Evolutionary conservation across 2,888 invertebrate species (phyloP), one percentile per base, ranked within the genome.

Genomic region (Odontomyia ornata): DNA sequence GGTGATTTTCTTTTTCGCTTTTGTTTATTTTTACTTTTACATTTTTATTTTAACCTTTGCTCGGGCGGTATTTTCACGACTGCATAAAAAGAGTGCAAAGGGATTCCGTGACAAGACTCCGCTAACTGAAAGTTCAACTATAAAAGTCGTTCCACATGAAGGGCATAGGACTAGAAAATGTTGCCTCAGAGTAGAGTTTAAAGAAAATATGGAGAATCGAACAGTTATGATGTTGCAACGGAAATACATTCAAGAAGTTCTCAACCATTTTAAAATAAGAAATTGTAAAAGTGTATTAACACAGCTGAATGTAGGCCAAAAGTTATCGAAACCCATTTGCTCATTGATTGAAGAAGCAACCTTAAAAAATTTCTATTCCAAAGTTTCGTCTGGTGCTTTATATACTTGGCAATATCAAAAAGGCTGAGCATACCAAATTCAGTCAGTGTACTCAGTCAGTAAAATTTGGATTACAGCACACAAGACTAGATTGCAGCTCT

Each of bases 361-460:
- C 2, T 18, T 9, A 18, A 28, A 65, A 65, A 65, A 13, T 9
- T 65, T 2, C 71, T 23, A 25, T 71, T 13, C n/a, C 71, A 46
- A 15, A 27, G 36, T 60, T 57, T 76, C 43, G 76, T 81, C 15
- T 79, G 80, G n/a, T 78, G 77, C 28, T 67, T 79, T 47, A 77
- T 79, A 28, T 81, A 80, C 76, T 47, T 79, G 27, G 76, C 78
- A 21, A 75, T 79, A 73, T 77, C 77, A 23, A 80, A 80, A 15
- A 65, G 80, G n/a, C 80, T 79, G 7, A 80, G 80, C 76, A 81
- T 80, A 36, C 62, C 73, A 46, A 76, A 79, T 28, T 79, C 80
- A n/a, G 79, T 80, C 13, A 79, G 79, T 46, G 75, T 79, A 75
- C 77, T 81, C 15, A 81, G 80, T 15, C 77, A 78, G 46, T 77